Evolutionary conservation across 2,797 vertebrate species (phyloP), one percentile per base, ranked within the genome.

Genomic region (Apodemus agrarius): DNA sequence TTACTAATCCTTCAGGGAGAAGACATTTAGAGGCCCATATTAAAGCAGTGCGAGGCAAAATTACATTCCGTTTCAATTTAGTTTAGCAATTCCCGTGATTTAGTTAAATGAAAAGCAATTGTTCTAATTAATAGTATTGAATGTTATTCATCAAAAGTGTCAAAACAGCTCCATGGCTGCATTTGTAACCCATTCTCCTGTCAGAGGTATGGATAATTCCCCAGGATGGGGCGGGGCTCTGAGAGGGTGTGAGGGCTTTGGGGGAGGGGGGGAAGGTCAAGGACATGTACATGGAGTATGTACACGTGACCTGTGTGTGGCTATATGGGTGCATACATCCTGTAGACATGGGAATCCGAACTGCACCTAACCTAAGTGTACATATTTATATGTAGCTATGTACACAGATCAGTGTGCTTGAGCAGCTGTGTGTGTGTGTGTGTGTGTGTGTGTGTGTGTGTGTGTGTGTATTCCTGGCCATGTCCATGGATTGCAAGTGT

Each of bases 61-160:
- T 99, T 98, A 98, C 98, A 99, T 99, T 99, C 98, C 93, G 90
- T 98, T 99, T 98, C 98, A 98, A 98, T 99, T 99, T 99, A 98
- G 98, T 98, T 99, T 99, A 99, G 98, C 99, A 98, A 98, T 99
- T 98, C 98, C 98, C 98, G 98, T 99, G 99, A 99, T 99, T 99
- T 99, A 98, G 98, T 99, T 99, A 99, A 99, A 99, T 99, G 99
- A 99, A 99, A 99, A 99, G 99, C 98, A 98, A 99, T 99, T 99
- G 99, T 99, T 99, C 99, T 99, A 99, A 99, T 99, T 99, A 99
- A 99, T 99, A 99, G 98, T 99, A 99, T 99, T 99, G 99, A 99
- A 98, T 99, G 99, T 99, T 99, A 99, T 99, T 99, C 99, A 99
- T 99, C 99, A 99, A 98, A 98, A 98, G 98, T 99, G 99, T 99